phyloP scores from a whole-genome alignment of 2,888 invertebrate genomes.

The Nematopogon swammerdamellus region DNA sequence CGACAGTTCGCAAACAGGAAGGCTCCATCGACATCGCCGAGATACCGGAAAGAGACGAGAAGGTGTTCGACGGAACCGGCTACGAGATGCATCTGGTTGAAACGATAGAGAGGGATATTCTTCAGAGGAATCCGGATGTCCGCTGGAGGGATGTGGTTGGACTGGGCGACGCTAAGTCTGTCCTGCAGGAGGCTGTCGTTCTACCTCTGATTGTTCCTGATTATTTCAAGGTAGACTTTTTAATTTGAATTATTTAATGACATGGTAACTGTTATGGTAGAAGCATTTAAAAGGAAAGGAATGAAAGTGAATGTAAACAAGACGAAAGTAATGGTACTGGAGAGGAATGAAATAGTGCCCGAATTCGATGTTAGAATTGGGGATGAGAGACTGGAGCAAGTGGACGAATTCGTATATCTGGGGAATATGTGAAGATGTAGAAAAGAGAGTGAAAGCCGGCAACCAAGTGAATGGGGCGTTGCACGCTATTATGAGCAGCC shows the following conservation, averaged over 20 bases:
- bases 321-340: too few relatives aligned
- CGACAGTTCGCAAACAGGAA: slow-evolving; percentile 28
- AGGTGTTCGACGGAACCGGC: slow-evolving; percentile 64
- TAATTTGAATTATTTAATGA: slow-evolving; percentile 5
- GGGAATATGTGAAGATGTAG: too few relatives aligned
- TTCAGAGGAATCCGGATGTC: slow-evolving; percentile 79
- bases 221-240: slow-evolving; percentile 85
- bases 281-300: too few relatives aligned
- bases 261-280: too few relatives aligned
- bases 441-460: too few relatives aligned
- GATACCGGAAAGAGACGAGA: slow-evolving; percentile 41
- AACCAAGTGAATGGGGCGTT: too few relatives aligned
- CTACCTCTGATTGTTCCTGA: slow-evolving; percentile 85
- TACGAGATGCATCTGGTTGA: slow-evolving; percentile 77
- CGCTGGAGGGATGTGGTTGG: slow-evolving; percentile 78
- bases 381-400: too few relatives aligned
- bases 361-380: too few relatives aligned
- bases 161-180: slow-evolving; percentile 69
- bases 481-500: too few relatives aligned
- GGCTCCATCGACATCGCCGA: slow-evolving; percentile 33
- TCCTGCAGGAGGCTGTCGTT: slow-evolving; percentile 83
- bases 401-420: too few relatives aligned
- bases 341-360: too few relatives aligned
- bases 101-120: slow-evolving; percentile 78
- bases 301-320: too few relatives aligned